Evolutionary conservation across 1,140 invertebrate species (phyloP).

Genomic region (Heliconius congener): DNA sequence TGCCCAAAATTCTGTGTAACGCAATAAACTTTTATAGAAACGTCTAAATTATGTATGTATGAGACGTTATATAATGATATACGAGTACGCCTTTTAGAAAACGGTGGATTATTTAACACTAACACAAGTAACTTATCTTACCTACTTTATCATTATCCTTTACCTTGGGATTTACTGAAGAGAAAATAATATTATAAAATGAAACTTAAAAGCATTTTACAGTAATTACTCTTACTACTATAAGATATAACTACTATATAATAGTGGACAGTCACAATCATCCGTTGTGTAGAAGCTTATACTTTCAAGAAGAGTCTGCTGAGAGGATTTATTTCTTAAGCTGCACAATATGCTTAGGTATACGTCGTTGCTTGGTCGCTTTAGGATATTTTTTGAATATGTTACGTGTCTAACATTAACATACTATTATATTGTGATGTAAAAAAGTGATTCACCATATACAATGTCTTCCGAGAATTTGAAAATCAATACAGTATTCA

Average conservation of each 20-base stretch:
- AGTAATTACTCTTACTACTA: neutral
- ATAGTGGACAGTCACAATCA: conserved; percentile 3
- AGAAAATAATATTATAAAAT: neutral
- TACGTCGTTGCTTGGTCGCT: neutral
- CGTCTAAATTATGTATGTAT: conserved; percentile 14
- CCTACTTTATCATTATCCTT: neutral
- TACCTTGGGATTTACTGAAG: neutral
- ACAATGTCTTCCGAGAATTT: no score
- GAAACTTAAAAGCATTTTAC: neutral
- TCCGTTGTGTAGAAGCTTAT: neutral
- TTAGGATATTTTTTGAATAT: neutral
- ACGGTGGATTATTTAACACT: conserved; percentile 5
- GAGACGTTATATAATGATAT: conserved; percentile 11
- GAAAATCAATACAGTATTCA: no score
- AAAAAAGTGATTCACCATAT: no score
- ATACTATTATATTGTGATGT: no score
- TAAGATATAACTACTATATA: neutral
- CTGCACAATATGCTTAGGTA: neutral
- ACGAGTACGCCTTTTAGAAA: neutral
- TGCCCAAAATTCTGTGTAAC: conserved; percentile 1
- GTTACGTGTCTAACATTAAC: no score
- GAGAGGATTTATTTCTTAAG: conserved; percentile 4
- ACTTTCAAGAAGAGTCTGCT: neutral
- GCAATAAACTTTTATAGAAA: conserved; percentile 13
- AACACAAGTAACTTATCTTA: conserved; percentile 8